Evolutionary conservation across 2,888 invertebrate genomes (phyloP), one percentile per base, ranked within the genome.

Genomic region (Antheraea assamensis): DNA sequence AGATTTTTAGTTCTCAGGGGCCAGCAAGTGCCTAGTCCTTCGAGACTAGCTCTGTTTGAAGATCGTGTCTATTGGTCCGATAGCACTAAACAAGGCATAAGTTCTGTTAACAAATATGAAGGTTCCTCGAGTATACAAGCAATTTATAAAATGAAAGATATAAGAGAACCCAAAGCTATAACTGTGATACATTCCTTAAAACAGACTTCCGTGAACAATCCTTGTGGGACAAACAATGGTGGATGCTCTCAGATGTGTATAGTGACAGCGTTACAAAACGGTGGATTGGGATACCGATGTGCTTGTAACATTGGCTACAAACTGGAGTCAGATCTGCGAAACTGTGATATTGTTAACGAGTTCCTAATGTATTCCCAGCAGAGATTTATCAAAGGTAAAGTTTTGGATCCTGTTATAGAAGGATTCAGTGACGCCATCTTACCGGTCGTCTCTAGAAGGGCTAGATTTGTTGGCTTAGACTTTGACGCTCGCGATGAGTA

Each of bases 341-440:
- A 97, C 83, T 99, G 99, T 86, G 96, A 97, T 83, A 88, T 96
- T 72, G 97, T 99, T 0, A 96, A 96, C 31, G 98, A 98, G 84
- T 99, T 99, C 89, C 95, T 99, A 1, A 97, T 99, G 96, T 99
- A 99, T 86, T 98, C 98, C 0, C 98, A 99, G 85, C 98, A 98
- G 88, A 96, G 98, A 79, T 98, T 99, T 85, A 99, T 99, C 79
- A 98, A 99, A 87, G 99, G 99, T 58, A 97, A 97, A 88, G 97
- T 98, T 0, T 88, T 98, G 52, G 96, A 98, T 83, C 98, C 98
- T 0, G 97, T 98, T 0, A 97, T 97, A 73, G 97, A 98, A 88
- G 98, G 98, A 0, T 98, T 99, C 88, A 98, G 97, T 82, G 99
- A 99, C 86, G 99, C 99, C 10, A 99, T 99, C 74, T 94, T 98